phyloP scores from a whole-genome alignment of 2,113 vertebrate species.

The Salvator merianae region DNA sequence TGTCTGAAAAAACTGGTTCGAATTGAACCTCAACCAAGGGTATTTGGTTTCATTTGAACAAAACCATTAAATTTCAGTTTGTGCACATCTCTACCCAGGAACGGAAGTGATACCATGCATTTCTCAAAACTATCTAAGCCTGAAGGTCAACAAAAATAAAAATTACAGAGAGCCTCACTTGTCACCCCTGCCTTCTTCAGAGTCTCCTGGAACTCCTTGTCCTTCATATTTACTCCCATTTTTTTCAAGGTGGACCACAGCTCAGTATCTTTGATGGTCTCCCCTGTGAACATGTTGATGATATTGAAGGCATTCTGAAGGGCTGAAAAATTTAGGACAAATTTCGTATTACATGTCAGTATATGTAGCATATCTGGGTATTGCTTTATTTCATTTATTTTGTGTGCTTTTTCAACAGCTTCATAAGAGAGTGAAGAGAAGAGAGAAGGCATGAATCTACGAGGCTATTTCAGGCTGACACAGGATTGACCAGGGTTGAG shows the following conservation, averaged over 20 bases:
- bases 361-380: no score
- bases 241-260: constrained; percentile 32
- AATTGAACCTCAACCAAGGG: no score
- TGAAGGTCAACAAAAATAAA: neutral
- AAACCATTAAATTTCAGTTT: no score
- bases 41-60: no score
- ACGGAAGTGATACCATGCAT: no score
- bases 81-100: no score
- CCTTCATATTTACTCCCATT: constrained; percentile 35
- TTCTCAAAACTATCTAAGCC: no score
- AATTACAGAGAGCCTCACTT: constrained; percentile 17
- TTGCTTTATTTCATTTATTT: neutral
- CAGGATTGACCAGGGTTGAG: no score
- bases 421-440: neutral
- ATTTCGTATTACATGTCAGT: neutral
- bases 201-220: constrained; percentile 26
- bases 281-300: constrained; percentile 26
- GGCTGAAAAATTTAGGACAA: constrained; percentile 25
- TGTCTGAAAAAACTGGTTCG: no score
- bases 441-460: neutral
- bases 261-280: constrained; percentile 4
- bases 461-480: no score
- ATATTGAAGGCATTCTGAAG: constrained; percentile 21
- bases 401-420: neutral
- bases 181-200: constrained; percentile 25